Conservation (phyloP, 30 jellyfish, hydroid and myxozoan species). For the Mastigias papua region DNA sequence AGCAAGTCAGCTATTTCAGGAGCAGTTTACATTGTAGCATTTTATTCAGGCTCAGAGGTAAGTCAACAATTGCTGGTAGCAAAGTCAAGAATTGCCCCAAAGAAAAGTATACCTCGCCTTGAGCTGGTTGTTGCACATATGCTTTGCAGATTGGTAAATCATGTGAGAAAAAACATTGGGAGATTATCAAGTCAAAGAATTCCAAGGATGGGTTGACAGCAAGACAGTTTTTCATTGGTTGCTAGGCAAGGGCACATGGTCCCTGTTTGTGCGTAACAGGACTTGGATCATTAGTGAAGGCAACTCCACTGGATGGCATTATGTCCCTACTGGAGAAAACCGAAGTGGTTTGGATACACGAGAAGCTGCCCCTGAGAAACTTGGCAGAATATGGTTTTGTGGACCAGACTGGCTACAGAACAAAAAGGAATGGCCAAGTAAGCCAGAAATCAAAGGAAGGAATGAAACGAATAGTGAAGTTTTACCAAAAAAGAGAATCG, state of each 20-base stretch:
- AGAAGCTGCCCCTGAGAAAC: not conserved
- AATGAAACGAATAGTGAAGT: slow-evolving; percentile 8
- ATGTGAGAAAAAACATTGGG: slow-evolving; percentile 25
- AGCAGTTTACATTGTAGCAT: slow-evolving; percentile 32
- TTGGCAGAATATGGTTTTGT: slow-evolving; percentile 9
- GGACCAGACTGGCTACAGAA: slow-evolving; percentile 53
- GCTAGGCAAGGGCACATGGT: slow-evolving; percentile 39
- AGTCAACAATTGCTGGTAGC: slow-evolving; percentile 62
- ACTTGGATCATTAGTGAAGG: slow-evolving; percentile 6
- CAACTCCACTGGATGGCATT: slow-evolving; percentile 19
- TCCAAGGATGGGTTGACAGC: slow-evolving; percentile 75
- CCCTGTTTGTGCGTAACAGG: slow-evolving; percentile 27
- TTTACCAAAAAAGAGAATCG: not conserved
- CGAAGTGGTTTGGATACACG: slow-evolving; percentile 41
- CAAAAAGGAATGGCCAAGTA: slow-evolving; percentile 33
- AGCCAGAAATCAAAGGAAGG: not conserved
- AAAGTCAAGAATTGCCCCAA: slow-evolving; percentile 59
- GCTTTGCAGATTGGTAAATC: slow-evolving; percentile 35
- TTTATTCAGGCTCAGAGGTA: slow-evolving; percentile 9
- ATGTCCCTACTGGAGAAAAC: slow-evolving; percentile 57
- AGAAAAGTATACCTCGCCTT: slow-evolving; percentile 61
- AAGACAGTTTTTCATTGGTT: slow-evolving; percentile 70
- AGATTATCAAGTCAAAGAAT: not conserved
- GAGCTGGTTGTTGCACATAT: slow-evolving; percentile 72
- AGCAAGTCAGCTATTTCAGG: slow-evolving; percentile 48